Evolutionary conservation across 2,888 invertebrate genomes (phyloP).

Genomic region (Nomada flava): DNA sequence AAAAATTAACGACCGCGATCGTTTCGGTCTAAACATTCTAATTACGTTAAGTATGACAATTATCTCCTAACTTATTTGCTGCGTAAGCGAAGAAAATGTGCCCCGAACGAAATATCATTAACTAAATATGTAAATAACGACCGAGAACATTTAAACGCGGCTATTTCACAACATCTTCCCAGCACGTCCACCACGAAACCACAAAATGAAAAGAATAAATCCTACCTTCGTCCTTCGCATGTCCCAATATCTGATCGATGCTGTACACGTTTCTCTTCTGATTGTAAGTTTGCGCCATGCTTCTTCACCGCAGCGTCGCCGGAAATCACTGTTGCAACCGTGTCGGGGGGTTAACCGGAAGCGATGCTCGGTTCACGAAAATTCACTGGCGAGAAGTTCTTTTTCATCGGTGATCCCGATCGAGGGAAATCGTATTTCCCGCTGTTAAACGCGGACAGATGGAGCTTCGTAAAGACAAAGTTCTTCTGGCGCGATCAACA

Average conservation of each 20-base stretch:
- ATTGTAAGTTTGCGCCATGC: constrained; percentile 83
- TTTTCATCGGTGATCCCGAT: constrained; percentile 18
- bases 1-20: too few species aligned
- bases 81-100: not conserved
- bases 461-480: constrained; percentile 46
- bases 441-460: constrained; percentile 55
- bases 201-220: constrained; percentile 9
- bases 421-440: constrained; percentile 69
- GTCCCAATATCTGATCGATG: constrained; percentile 84
- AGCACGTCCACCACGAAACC: not conserved
- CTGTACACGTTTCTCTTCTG: constrained; percentile 84
- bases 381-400: constrained; percentile 52
- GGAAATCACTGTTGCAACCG: constrained; percentile 43
- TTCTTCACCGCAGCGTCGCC: constrained; percentile 14
- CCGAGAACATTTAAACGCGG: not conserved
- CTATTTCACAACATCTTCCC: not conserved
- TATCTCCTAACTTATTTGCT: not conserved
- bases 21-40: not conserved
- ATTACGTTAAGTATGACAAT: not conserved
- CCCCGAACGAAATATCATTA: not conserved
- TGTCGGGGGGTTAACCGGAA: not conserved
- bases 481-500: constrained; percentile 22
- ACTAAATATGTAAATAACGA: too few species aligned
- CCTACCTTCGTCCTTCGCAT: constrained; percentile 82
- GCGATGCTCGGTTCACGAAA: constrained; percentile 43